Evolutionary conservation across 2,797 vertebrate genomes (phyloP).

Genomic region (Linurgus olivaceus): DNA sequence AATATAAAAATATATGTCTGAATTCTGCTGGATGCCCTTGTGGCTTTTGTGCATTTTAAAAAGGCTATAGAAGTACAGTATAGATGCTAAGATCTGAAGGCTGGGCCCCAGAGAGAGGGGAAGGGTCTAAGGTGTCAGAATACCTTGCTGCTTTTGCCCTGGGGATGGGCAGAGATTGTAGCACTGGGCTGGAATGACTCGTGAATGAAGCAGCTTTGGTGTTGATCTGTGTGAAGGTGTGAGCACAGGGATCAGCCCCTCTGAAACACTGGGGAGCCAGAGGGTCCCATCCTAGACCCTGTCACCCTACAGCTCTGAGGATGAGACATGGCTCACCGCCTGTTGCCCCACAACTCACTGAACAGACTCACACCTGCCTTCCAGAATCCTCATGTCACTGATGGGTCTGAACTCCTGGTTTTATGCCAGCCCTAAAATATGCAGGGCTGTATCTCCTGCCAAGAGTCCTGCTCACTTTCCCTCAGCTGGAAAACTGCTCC

Average conservation of each 20-base stretch:
- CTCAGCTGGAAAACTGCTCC: background rate
- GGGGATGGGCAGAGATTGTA: background rate
- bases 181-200: background rate
- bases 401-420: background rate
- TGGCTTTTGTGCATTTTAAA: background rate
- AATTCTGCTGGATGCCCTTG: background rate
- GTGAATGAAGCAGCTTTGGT: background rate
- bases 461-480: background rate
- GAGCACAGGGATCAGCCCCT: background rate
- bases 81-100: background rate
- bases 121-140: background rate
- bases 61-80: background rate
- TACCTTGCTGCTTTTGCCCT: background rate
- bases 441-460: background rate
- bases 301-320: background rate
- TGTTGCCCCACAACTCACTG: background rate
- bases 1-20: background rate
- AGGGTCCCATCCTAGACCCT: background rate
- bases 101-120: background rate
- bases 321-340: background rate
- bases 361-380: background rate
- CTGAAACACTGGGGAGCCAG: background rate
- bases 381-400: background rate
- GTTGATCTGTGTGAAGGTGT: background rate
- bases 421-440: background rate